Conservation (phyloP, 2,113 vertebrate genomes). For the Orcinus orca region DNA sequence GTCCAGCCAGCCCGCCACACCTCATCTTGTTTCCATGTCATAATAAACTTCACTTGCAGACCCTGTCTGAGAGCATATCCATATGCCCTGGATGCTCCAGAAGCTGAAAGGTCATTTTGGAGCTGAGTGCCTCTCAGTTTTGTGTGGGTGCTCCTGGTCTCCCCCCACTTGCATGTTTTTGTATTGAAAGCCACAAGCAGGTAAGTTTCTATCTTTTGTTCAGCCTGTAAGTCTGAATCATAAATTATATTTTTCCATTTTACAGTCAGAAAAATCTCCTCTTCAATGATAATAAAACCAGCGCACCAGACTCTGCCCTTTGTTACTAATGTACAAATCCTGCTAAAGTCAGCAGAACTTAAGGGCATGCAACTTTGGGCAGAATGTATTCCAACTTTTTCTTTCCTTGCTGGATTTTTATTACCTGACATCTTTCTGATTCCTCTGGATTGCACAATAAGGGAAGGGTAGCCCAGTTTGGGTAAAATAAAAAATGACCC, state of each 20-base stretch:
- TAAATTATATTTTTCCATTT: constrained; percentile 70
- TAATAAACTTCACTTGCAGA: constrained; percentile 23
- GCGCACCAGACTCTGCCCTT: constrained; percentile 67
- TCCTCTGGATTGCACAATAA: constrained; percentile 74
- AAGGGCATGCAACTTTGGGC: constrained; percentile 61
- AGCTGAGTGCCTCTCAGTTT: background rate
- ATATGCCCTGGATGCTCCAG: background rate
- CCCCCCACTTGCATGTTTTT: background rate
- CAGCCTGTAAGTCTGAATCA: constrained; percentile 49
- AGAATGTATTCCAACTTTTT: constrained; percentile 57
- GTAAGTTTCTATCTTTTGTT: constrained; percentile 32
- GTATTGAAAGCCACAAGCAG: constrained; percentile 36
- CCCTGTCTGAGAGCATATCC: background rate
- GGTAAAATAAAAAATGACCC: constrained; percentile 81
- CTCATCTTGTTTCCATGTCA: constrained; percentile 27
- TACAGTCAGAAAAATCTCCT: constrained; percentile 68
- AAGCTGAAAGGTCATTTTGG: constrained; percentile 53
- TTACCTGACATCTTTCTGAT: constrained; percentile 78
- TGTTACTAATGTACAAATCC: constrained; percentile 55
- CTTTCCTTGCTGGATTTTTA: constrained; percentile 70
- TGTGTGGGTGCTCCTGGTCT: background rate
- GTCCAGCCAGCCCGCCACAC: constrained; percentile 21
- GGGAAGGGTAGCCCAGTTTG: constrained; percentile 73
- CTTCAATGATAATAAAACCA: constrained; percentile 74
- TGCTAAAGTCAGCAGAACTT: constrained; percentile 72